Evolutionary conservation across 1,140 invertebrate genomes (phyloP).

Genomic region (Antheraea pernyi): DNA sequence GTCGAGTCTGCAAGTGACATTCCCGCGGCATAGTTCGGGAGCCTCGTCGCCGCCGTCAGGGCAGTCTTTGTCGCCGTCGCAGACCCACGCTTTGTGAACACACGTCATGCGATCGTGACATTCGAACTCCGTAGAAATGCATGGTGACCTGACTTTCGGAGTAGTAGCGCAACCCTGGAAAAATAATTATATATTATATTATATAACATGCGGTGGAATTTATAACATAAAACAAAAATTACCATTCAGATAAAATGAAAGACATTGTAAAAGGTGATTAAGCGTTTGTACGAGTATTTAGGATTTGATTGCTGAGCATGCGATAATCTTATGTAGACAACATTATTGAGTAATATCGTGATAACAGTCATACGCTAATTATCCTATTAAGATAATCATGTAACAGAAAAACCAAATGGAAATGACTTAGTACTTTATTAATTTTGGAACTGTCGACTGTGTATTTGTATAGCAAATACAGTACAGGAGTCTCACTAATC

Average conservation of each 20-base stretch:
- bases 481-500: too few species aligned
- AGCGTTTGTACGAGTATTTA: background rate
- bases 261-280: background rate
- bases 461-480: too few species aligned
- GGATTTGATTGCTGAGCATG: too few species aligned
- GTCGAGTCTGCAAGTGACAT: constrained; percentile 89
- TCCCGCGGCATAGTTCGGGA: constrained; percentile 81
- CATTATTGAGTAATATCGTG: too few species aligned
- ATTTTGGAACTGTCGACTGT: too few species aligned
- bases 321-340: too few species aligned
- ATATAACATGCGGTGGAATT: background rate
- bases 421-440: too few species aligned
- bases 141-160: constrained; percentile 79
- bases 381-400: too few species aligned
- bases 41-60: constrained; percentile 90
- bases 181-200: background rate
- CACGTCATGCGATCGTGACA: constrained; percentile 93
- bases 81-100: constrained; percentile 91
- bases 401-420: too few species aligned
- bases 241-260: background rate
- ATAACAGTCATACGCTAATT: too few species aligned
- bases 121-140: constrained; percentile 87
- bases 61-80: constrained; percentile 92
- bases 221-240: constrained; percentile 2
- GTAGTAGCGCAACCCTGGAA: constrained; percentile 80